These are phyloP conservation scores for Drosophila eugracilis DNA, from an alignment of 1,140 invertebrate species.

Conservation along the genomic window DNA sequence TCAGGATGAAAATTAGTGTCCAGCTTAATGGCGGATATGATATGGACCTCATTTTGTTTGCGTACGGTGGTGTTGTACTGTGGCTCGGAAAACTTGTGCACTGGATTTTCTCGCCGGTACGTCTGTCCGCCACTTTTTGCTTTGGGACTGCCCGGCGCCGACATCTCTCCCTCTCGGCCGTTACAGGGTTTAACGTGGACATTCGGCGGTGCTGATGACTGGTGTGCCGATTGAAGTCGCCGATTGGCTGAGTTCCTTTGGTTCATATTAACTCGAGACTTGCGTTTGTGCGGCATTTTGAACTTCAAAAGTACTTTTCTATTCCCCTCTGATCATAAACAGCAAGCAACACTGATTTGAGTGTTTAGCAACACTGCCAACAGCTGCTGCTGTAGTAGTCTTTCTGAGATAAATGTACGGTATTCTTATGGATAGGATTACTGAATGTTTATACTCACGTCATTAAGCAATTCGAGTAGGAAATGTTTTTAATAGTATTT, in stretches of 20 bases:
- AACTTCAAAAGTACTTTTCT: background rate
- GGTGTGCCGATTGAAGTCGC: background rate
- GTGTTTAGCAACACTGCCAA: slow-evolving; percentile 17
- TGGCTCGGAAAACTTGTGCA: slow-evolving; percentile 31
- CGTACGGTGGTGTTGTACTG: slow-evolving; percentile 46
- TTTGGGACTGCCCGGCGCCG: background rate
- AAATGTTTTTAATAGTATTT: too few relatives aligned
- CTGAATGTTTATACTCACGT: too few relatives aligned
- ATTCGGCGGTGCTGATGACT: background rate
- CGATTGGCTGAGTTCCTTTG: slow-evolving; percentile 6
- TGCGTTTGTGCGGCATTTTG: slow-evolving; percentile 57
- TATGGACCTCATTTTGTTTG: slow-evolving; percentile 22
- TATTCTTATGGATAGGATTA: too few relatives aligned
- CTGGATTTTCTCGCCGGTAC: background rate
- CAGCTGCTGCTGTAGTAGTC: slow-evolving; percentile 4
- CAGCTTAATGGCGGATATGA: slow-evolving; percentile 2
- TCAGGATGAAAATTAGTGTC: slow-evolving; percentile 17
- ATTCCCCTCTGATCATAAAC: background rate
- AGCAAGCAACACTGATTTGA: slow-evolving; percentile 10
- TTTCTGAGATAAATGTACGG: background rate
- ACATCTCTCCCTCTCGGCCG: background rate
- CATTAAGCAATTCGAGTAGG: too few relatives aligned
- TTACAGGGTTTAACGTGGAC: slow-evolving; percentile 12
- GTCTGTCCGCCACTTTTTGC: background rate
- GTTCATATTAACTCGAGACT: slow-evolving; percentile 3